A percentile compares a stretch with the other conserved stretches of the same genome.
Evolutionary conservation across 2,113 vertebrate genomes (phyloP).

Genomic region (Anhinga rufa): DNA sequence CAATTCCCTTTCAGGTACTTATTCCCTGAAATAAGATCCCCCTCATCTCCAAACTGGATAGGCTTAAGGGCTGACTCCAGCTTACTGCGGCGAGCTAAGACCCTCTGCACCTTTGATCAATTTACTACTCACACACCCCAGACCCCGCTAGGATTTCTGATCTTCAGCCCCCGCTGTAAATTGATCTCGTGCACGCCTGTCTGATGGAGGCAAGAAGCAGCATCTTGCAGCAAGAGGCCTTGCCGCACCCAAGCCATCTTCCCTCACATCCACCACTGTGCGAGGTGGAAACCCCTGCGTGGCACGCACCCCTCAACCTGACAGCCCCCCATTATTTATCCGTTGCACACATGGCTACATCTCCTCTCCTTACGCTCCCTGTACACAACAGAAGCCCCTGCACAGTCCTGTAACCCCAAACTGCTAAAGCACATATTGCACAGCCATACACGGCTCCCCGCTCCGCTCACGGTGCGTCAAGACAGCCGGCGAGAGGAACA

Average conservation of each 20-base stretch:
- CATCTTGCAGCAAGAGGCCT: not conserved
- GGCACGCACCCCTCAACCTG: accelerated
- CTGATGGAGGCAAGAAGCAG: not conserved
- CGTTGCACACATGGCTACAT: accelerated
- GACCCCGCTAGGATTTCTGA: not conserved
- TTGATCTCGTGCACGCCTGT: not conserved
- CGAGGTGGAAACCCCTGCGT: accelerated
- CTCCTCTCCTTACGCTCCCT: not conserved
- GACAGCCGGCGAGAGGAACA: accelerated
- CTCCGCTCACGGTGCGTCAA: accelerated
- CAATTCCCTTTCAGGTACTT: not conserved
- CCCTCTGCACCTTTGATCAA: conserved; percentile 42
- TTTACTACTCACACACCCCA: not conserved
- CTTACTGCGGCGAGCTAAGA: not conserved
- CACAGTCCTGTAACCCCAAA: not conserved
- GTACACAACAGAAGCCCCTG: no score
- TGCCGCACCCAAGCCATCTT: not conserved
- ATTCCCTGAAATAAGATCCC: conserved; percentile 34
- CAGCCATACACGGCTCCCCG: not conserved
- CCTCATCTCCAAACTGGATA: not conserved
- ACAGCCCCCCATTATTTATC: accelerated
- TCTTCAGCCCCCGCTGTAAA: not conserved
- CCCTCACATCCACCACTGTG: accelerated
- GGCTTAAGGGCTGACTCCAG: conserved; percentile 1
- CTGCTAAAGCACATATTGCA: not conserved